Evolutionary conservation across 2,797 vertebrate species (phyloP), one percentile per base, ranked within the genome.

Genomic region (Okamejei kenojei): DNA sequence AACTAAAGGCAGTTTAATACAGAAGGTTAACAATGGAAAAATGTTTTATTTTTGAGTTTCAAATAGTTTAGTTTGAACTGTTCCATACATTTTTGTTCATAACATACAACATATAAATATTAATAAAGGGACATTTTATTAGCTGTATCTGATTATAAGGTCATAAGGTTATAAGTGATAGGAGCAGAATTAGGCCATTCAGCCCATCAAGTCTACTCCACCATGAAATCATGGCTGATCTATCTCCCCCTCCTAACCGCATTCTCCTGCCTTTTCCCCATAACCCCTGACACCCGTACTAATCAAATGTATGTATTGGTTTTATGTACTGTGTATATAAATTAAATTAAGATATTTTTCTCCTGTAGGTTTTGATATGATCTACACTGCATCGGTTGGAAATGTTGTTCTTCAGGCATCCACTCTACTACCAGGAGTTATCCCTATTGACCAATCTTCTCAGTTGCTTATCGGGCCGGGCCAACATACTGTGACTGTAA

Each of bases 381-480:
- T n/a, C 29, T 88, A 88, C 19, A 88, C 29, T 21, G 61, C 2
- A 65, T 88, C 84, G 32, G 63, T 88, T 88, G 84, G 84, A 88
- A 88, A 88, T 88, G 10, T 7, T 19, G 54, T n/a, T 29, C 92
- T 93, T 54, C 73, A 29, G 0, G 73, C 21, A 61, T 78, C 61
- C 10, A 78, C 29, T 35, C 79, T 78, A 19, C 35, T 77, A 54
- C 54, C 61, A 45, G 79, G 92, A 58, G 68, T 77, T 54, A 76
- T 93, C 2, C 73, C 73, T 29, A 32, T 93, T n/a, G 79, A 78
- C 45, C 73, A 78, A 45, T 0, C 92, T 61, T 61, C 29, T 7
- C 68, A 77, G 73, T 54, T n/a, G 29, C 92, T 78, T 78, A 58
- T 32, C 61, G 68, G 79, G n/a, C 73, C 92, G 61, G 92, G 74